phyloP scores from a whole-genome alignment of 2,888 invertebrate genomes.

The Heliconius erato region DNA sequence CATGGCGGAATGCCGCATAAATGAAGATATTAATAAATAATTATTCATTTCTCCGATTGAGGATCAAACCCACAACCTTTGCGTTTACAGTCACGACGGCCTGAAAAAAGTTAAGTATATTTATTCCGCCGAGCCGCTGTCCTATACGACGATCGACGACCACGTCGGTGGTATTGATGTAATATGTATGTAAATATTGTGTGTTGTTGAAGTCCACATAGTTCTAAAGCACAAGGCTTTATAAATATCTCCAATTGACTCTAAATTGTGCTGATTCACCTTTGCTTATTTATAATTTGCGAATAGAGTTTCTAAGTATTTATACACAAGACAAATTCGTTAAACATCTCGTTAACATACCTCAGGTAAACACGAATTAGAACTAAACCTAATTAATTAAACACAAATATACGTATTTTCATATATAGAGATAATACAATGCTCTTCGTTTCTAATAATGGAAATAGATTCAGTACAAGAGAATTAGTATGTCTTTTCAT shows the following conservation, averaged over 20 bases:
- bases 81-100: too few relatives aligned
- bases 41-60: too few relatives aligned
- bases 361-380: not conserved
- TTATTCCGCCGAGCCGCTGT: too few relatives aligned
- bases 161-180: too few relatives aligned
- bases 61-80: too few relatives aligned
- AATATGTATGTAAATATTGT: not conserved
- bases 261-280: not conserved
- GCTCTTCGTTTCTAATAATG: not conserved
- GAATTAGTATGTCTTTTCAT: constrained; percentile 1
- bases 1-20: too few relatives aligned
- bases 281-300: not conserved
- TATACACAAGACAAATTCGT: not conserved
- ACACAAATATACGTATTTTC: constrained; percentile 2
- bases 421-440: not conserved
- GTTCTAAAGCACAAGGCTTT: not conserved
- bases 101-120: too few relatives aligned
- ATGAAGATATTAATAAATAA: too few relatives aligned
- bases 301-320: not conserved
- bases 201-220: not conserved
- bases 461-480: not conserved
- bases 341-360: not conserved
- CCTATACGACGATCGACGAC: too few relatives aligned
- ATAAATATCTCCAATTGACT: not conserved
- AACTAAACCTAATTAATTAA: not conserved